A percentile compares a stretch with the other conserved stretches of the same genome.
phyloP scores from a whole-genome alignment of 2,113 vertebrate genomes.

The Ictidomys tridecemlineatus region DNA sequence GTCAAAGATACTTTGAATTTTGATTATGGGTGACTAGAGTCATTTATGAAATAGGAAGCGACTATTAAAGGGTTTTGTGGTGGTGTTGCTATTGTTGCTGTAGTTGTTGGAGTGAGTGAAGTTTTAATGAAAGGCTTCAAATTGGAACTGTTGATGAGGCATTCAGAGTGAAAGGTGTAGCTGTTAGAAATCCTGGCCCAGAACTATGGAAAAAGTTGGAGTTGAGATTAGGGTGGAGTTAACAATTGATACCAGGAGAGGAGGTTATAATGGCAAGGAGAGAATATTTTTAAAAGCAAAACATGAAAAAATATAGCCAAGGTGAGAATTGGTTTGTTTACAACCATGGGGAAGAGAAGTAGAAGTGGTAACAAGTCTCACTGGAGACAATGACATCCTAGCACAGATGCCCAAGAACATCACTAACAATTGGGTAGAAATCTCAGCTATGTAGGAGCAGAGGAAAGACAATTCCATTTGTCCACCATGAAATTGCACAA shows the following conservation, averaged over 20 bases:
- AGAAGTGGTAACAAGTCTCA: background rate
- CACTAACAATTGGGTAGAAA: background rate
- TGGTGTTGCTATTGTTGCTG: background rate
- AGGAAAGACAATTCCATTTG: background rate
- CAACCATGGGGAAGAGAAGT: background rate
- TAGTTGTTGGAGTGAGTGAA: background rate
- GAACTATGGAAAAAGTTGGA: background rate
- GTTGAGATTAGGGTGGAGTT: background rate
- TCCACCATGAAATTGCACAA: background rate
- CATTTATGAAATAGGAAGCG: background rate
- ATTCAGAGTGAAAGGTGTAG: background rate
- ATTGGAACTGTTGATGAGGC: background rate
- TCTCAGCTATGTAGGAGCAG: background rate
- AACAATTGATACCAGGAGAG: background rate
- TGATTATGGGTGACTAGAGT: constrained; percentile 2
- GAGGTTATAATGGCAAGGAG: background rate
- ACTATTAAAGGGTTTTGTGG: background rate
- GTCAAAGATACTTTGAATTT: background rate
- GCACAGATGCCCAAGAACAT: background rate
- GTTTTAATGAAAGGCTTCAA: background rate
- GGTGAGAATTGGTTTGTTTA: background rate
- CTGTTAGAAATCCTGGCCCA: background rate
- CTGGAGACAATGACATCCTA: background rate
- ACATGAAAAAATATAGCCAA: background rate
- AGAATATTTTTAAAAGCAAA: background rate